Evolutionary conservation across 2,888 invertebrate species (phyloP).

Genomic region (Nowickia ferox): DNA sequence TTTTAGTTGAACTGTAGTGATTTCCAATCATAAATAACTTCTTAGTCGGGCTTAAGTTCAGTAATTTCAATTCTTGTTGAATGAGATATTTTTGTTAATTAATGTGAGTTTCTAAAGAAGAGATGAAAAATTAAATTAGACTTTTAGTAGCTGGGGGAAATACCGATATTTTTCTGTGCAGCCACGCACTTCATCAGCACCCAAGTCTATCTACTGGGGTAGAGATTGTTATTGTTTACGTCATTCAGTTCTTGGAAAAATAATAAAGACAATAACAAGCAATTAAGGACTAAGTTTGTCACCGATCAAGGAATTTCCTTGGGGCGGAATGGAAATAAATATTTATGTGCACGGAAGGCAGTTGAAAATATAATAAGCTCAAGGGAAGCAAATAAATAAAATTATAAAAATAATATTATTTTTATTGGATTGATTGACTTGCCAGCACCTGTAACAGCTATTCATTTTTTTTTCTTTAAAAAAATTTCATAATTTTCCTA

Average conservation of each 20-base stretch:
- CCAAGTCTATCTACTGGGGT: no score
- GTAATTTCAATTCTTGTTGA: no score
- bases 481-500: background rate
- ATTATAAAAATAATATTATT: background rate
- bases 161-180: no score
- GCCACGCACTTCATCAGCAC: no score
- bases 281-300: constrained; percentile 20
- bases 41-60: no score
- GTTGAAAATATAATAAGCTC: background rate
- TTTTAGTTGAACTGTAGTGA: no score
- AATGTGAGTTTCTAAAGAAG: no score
- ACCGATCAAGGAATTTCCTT: constrained; percentile 8
- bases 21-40: no score
- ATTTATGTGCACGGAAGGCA: background rate
- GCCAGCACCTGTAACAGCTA: background rate
- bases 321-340: background rate
- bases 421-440: background rate
- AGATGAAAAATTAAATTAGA: no score
- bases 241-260: background rate
- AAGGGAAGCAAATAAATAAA: background rate
- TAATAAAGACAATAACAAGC: constrained; percentile 11
- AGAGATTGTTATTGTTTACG: no score
- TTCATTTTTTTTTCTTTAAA: background rate
- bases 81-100: no score
- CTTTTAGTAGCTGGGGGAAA: no score